Base-by-base conservation (phyloP, 2,797 vertebrate genomes). In the Pteronotus mesoamericanus region DNA sequence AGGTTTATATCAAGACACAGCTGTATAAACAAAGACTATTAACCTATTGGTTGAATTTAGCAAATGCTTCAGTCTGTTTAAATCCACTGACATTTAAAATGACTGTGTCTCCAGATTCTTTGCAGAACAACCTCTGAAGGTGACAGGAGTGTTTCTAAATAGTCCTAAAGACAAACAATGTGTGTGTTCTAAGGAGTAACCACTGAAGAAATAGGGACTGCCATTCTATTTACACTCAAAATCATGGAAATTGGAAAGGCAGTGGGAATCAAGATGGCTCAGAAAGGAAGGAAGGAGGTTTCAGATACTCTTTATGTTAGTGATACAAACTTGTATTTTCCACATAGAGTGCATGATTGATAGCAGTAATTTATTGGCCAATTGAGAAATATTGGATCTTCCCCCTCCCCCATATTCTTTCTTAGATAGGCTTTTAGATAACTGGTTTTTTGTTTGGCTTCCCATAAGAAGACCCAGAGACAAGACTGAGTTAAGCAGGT, bases 1-100 rank as follows among this genome's bases (percentile, higher is more conserved):
- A 96, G 91, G 94, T 46, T 92, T 75, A 18, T 68, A 75, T 86
- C 96, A 97, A 42, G 9, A 71, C 72, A 46, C 96, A 97, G 97
- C 96, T 98, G 97, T 72, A 68, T 95, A 98, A 98, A 95, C 95
- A 98, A 84, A 91, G 86, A 34, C 42, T 85, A 6, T 82, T 95
- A 78, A 97, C 94, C 89, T 96, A 44, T 44, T 7, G 91, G 93
- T 37, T 95, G 61, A 89, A 93, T 86, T 97, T 74, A 96, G 18
- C 69, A 59, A 94, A 83, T 61, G 89, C 79, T 92, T 94, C 1
- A 11, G 69, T 84, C 91, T 97, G 55, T 97, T 98, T 96, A 95
- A 66, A 97, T 92, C 89, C 89, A 77, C 88, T 57, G 12, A 0
- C 53, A 77, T 91, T 96, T 94, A 39, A 92, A 79, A 77, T 85